Conservation (phyloP, 2,888 invertebrate genomes). For the Melinaea marsaeus region DNA sequence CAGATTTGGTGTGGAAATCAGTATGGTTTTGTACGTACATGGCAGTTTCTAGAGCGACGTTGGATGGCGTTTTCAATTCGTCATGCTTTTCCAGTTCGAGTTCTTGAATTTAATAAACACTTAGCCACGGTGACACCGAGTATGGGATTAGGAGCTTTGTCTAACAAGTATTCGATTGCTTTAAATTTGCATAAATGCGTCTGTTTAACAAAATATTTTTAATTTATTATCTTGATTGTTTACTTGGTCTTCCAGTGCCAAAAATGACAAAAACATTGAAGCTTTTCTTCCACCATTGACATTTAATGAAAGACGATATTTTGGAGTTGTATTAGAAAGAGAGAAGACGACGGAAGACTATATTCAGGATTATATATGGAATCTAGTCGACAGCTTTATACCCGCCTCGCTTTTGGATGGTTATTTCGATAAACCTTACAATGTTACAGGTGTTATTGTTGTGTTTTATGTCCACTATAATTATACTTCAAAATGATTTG, state of each 20-base stretch:
- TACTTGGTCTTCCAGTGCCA: slow-evolving; percentile 44
- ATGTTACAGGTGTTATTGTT: slow-evolving; percentile 48
- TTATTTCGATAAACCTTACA: slow-evolving; percentile 49
- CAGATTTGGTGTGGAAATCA: slow-evolving; percentile 55
- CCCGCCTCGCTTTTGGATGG: slow-evolving; percentile 54
- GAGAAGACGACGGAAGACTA: slow-evolving; percentile 39
- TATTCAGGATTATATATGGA: slow-evolving; percentile 52
- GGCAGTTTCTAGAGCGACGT: slow-evolving; percentile 58
- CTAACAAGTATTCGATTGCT: slow-evolving; percentile 41
- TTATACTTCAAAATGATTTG: slow-evolving; percentile 8
- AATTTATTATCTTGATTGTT: no score
- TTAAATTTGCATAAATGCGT: background rate
- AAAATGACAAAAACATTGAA: slow-evolving; percentile 48
- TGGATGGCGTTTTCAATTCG: slow-evolving; percentile 63
- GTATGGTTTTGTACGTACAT: slow-evolving; percentile 62
- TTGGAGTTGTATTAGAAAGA: slow-evolving; percentile 47
- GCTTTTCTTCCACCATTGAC: slow-evolving; percentile 51
- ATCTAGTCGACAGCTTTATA: slow-evolving; percentile 43
- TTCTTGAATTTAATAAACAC: slow-evolving; percentile 43
- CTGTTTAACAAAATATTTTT: no score
- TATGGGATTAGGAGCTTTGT: slow-evolving; percentile 43
- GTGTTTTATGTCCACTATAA: no score
- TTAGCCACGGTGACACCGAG: slow-evolving; percentile 44
- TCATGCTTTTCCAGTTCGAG: slow-evolving; percentile 58
- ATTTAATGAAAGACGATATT: slow-evolving; percentile 58